phyloP scores from a whole-genome alignment of 2,113 vertebrate genomes.

The Anas platyrhynchos region DNA sequence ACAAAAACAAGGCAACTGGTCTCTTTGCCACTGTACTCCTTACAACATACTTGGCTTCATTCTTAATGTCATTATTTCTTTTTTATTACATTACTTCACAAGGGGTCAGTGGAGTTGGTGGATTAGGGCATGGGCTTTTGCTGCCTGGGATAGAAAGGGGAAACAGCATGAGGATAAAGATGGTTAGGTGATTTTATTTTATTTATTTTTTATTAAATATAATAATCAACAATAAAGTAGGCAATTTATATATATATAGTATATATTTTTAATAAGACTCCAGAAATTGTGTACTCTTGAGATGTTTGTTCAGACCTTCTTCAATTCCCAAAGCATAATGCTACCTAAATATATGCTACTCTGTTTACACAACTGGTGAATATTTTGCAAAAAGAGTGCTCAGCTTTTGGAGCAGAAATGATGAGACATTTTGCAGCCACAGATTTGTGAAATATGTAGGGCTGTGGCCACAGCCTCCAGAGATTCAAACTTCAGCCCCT shows the following conservation, averaged over 20 bases:
- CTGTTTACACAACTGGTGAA: slow-evolving; percentile 20
- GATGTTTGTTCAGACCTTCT: not conserved
- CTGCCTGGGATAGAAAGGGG: not conserved
- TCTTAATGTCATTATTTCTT: not conserved
- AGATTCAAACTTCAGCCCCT: not conserved
- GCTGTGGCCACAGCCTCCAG: not conserved
- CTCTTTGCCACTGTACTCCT: not conserved
- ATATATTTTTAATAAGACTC: not conserved
- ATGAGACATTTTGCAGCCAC: slow-evolving; percentile 3
- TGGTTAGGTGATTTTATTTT: not conserved
- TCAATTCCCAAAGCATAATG: not conserved
- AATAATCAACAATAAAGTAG: not conserved
- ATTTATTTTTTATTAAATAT: not conserved
- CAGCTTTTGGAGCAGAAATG: slow-evolving; percentile 24
- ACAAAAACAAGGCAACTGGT: not conserved
- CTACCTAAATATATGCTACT: not conserved
- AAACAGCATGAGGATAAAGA: not conserved
- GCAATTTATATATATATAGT: not conserved
- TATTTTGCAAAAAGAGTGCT: slow-evolving; percentile 17
- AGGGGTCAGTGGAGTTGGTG: not conserved
- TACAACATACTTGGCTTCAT: not conserved
- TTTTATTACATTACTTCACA: not conserved
- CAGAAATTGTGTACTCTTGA: not conserved
- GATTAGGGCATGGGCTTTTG: not conserved
- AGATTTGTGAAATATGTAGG: not conserved